Conservation (phyloP, 2,797 vertebrate species). For the Streptopelia turtur region DNA sequence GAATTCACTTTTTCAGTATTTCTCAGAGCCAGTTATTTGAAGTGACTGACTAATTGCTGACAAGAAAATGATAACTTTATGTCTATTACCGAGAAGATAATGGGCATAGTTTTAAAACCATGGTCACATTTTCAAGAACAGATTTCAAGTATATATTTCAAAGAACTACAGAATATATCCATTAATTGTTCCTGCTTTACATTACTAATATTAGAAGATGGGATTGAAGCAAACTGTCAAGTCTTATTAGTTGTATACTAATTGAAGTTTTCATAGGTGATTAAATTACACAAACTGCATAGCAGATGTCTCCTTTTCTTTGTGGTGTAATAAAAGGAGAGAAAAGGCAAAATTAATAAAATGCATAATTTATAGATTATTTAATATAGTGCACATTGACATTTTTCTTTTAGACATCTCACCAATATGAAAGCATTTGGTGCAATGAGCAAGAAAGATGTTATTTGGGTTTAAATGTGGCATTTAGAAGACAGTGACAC, state of each 20-base stretch:
- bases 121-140: not conserved
- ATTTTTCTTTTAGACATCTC: not conserved
- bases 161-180: not conserved
- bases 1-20: not conserved
- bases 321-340: not conserved
- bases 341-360: not conserved
- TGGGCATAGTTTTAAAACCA: not conserved
- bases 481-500: not conserved
- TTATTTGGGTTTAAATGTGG: not conserved
- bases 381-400: not conserved
- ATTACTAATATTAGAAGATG: too few species aligned
- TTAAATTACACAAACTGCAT: not conserved
- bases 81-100: not conserved
- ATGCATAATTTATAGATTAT: not conserved
- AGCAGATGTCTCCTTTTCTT: not conserved
- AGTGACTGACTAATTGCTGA: not conserved
- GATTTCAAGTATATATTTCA: not conserved
- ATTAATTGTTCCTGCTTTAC: not conserved
- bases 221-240: not conserved
- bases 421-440: not conserved
- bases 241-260: not conserved
- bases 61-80: not conserved
- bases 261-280: constrained; percentile 18
- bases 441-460: fast-evolving
- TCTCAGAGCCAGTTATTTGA: not conserved